Conservation (phyloP, 2,888 invertebrate genomes). For the Dysmachus trigonus region DNA sequence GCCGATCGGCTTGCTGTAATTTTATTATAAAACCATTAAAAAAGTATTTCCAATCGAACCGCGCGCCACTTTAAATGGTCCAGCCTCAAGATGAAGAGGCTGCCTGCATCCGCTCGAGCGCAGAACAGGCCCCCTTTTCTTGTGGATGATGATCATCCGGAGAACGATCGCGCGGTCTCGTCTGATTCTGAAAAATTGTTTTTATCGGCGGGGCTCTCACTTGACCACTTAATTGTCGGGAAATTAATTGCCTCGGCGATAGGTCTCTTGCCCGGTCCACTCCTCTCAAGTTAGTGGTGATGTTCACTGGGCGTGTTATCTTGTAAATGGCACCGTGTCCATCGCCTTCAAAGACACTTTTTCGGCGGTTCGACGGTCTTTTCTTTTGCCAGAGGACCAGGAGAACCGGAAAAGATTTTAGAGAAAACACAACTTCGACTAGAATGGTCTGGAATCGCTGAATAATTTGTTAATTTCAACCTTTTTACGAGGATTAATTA, state of each 20-base stretch:
- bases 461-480: conserved; percentile 28
- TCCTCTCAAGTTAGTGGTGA: background rate
- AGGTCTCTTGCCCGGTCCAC: conserved; percentile 30
- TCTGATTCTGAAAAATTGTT: conserved; percentile 41
- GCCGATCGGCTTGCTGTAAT: background rate
- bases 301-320: background rate
- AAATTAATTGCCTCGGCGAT: conserved; percentile 47
- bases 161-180: background rate
- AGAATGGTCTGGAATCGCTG: background rate
- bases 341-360: background rate
- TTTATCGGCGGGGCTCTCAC: conserved; percentile 36
- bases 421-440: background rate
- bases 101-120: background rate
- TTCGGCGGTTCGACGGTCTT: background rate
- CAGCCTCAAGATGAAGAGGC: background rate
- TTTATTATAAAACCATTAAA: background rate
- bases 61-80: background rate
- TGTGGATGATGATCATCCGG: background rate
- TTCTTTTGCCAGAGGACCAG: background rate
- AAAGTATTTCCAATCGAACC: background rate
- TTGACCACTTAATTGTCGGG: conserved; percentile 47
- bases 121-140: background rate
- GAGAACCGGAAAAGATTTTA: conserved; percentile 15
- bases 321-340: background rate
- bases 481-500: background rate